Base-by-base conservation (phyloP, 1,140 invertebrate genomes). In the Cheumatopsyche charites region DNA sequence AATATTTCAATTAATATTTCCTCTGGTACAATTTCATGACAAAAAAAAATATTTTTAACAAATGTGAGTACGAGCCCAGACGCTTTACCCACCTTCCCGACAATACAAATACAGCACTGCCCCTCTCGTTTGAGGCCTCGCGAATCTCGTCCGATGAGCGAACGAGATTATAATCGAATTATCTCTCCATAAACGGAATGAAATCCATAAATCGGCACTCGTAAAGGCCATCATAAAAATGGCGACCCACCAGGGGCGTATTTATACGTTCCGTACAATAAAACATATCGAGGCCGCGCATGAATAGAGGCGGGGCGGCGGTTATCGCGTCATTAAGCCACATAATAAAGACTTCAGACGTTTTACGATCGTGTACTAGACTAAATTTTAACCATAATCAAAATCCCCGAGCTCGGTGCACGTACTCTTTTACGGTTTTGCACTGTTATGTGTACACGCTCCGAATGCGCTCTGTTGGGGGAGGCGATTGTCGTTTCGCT, bases 201-300 rank as follows among this genome's bases (percentile, higher is more conserved):
- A 75, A 73, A 67, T 73, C 67, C 74, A 75, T 75, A 75, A 75
- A 75, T 75, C 71, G 71, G 26, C n/a, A 29, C 52, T 75, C 71
- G 63, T 75, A 75, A 75, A 75, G 65, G 55, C 55, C 71, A 62
- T 63, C 66, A 63, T 75, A 75, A 75, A 71, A 71, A 49, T 63
- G 17, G 58, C 19, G 36, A 62, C 41, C 23, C 43, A 47, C 15
- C 13, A 23, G 25, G 11, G 26, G 45, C 21, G 43, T 9, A n/a
- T 36, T 36, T 36, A 36, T 36, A n/a, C n/a, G n/a, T n/a, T n/a
- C n/a, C n/a, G 29, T 36, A 36, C 9, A 36, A 3, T 4, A 36
- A 4, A 9, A 36, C 29, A 9, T 36, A 36, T 36, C 29, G 29
- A 9, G 9, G 29, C 29, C 3, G 29, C 29, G 29, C 9, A 36